Percentiles rank a stretch among this genome's conserved stretches.
phyloP scores from a whole-genome alignment of 2,797 vertebrate genomes.

The Phoebastria nigripes region DNA sequence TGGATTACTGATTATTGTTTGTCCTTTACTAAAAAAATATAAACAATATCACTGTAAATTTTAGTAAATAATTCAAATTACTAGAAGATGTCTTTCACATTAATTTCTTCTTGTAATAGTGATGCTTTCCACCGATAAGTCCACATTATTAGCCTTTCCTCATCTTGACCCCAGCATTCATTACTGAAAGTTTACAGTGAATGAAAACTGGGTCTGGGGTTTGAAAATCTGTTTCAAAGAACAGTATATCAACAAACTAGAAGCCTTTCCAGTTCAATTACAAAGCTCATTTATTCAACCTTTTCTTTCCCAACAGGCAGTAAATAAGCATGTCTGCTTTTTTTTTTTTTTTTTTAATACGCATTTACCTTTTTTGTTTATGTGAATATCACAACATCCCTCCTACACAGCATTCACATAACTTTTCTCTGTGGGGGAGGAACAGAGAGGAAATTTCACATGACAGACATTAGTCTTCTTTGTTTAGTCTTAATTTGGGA shows the following conservation, averaged over 20 bases:
- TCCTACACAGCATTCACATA: not conserved
- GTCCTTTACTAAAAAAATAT: not conserved
- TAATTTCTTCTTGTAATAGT: not conserved
- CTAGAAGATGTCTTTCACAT: not conserved
- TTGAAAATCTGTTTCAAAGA: constrained; percentile 1
- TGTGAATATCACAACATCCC: not conserved
- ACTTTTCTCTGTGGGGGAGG: not conserved
- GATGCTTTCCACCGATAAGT: not conserved
- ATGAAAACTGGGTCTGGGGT: not conserved
- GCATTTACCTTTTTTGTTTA: not conserved
- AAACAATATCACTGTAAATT: not conserved
- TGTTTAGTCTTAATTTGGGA: constrained; percentile 14
- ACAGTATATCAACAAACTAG: not conserved
- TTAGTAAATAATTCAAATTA: not conserved
- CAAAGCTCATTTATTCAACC: not conserved
- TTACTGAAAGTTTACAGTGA: not conserved
- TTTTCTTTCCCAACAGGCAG: not conserved
- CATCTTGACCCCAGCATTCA: not conserved
- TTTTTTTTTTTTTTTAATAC: not conserved
- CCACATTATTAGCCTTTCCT: not conserved
- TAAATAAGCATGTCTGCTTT: not conserved
- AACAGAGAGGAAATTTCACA: not conserved
- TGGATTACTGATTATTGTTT: not conserved
- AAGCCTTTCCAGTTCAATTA: not conserved
- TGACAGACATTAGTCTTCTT: constrained; percentile 2